Base-by-base conservation (phyloP, 2,797 vertebrate genomes). In the Merluccius polli region DNA sequence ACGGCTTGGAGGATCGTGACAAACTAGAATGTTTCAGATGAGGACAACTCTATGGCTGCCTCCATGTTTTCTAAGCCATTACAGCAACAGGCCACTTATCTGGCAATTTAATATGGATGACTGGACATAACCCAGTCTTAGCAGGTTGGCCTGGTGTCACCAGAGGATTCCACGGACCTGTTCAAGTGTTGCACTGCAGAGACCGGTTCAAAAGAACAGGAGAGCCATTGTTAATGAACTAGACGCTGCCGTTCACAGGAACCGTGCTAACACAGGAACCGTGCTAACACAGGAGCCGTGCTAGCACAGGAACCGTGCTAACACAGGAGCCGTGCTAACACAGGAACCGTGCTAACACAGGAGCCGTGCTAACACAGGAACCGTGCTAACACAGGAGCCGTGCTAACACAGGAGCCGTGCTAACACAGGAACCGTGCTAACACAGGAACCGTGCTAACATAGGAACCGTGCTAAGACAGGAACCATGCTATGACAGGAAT, bases 101-200 rank as follows among this genome's bases (percentile, higher is more conserved):
- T 75, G 72, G 69, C 73, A 70, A 72, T 75, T 38, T 75, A 38
- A 85, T 31, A 73, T 6, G 71, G 77, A 27, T 48, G 63, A 73
- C 73, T 78, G 80, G 71, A 73, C 72, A 75, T 30, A 73, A 69
- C 65, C 80, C 78, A 68, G 44, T 70, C 73, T 77, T 59, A 31
- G 27, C 59, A 59, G 69, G 63, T 75, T 69, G 81, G 79, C 76
- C 81, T 75, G 29, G 73, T 74, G 75, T 75, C 13, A 3, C 75
- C 30, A 76, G 48, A 75, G 70, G 78, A 86, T 85, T 81, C 78
- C 84, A 52, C 41, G 8, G 33, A 78, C 63, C 72, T 71, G 7
- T 68, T 41, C 72, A 63, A 76, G 68, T 85, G 82, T 81, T 78
- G 71, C 78, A 48, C 76, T 76, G 44, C 21, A 27, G 36, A 52